These are phyloP conservation scores for Pandemis corylana DNA, from an alignment of 2,888 invertebrate species.

Conservation along the genomic window DNA sequence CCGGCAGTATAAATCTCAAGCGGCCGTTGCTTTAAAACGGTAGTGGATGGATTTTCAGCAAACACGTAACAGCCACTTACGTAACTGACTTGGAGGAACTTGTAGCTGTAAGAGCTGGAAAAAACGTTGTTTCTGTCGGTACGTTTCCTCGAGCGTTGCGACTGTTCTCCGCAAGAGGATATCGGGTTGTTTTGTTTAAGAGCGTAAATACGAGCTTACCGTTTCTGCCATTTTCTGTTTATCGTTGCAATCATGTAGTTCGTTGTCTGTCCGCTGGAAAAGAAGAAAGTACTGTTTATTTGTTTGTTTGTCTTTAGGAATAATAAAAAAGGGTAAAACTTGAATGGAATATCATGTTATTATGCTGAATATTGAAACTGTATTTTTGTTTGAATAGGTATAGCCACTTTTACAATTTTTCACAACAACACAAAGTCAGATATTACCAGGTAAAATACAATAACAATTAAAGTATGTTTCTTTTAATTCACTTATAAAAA, in stretches of 20 bases:
- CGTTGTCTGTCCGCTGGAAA: conserved; percentile 30
- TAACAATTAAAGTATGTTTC: no score
- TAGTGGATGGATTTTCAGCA: neutral
- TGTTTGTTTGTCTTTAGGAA: neutral
- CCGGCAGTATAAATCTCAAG: neutral
- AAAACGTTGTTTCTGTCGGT: conserved; percentile 8
- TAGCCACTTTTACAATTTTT: no score
- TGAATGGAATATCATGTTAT: neutral
- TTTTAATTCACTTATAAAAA: no score
- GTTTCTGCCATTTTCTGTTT: conserved; percentile 30
- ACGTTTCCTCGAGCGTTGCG: conserved; percentile 15
- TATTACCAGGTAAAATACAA: no score
- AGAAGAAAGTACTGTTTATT: conserved; percentile 17
- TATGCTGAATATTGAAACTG: no score
- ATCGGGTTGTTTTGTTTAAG: conserved; percentile 21
- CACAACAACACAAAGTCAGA: no score
- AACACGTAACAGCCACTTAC: conserved; percentile 4
- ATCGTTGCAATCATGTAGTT: conserved; percentile 28
- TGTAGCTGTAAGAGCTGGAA: neutral
- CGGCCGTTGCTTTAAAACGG: neutral
- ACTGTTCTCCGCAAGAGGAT: conserved; percentile 20
- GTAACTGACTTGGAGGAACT: conserved; percentile 1
- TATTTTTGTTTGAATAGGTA: no score
- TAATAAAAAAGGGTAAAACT: neutral
- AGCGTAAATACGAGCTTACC: conserved; percentile 32